Evolutionary conservation across 2,888 invertebrate species (phyloP).

Genomic region (Drosophila eohydei): DNA sequence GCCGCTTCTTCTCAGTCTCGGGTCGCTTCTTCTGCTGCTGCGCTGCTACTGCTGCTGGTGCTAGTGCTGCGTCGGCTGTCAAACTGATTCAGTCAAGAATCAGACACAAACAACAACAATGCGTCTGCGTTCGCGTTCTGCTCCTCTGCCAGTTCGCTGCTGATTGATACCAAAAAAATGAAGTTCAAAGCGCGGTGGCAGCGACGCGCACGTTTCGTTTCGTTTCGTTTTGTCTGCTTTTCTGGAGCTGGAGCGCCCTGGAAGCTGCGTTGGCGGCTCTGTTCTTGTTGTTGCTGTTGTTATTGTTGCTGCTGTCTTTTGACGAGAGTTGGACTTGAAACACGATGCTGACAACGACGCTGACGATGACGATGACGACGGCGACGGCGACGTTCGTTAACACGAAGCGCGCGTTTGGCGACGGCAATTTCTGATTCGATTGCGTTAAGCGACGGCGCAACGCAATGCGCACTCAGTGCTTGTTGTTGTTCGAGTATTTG

Average conservation of each 20-base stretch:
- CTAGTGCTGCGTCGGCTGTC: constrained; percentile 59
- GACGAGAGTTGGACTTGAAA: constrained; percentile 67
- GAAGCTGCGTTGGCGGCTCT: constrained; percentile 58
- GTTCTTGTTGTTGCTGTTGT: constrained; percentile 21
- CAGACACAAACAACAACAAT: constrained; percentile 62
- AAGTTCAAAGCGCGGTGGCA: constrained; percentile 74
- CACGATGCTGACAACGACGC: constrained; percentile 58
- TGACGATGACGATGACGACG: constrained; percentile 34
- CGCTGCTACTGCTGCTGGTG: constrained; percentile 11
- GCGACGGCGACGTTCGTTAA: constrained; percentile 58
- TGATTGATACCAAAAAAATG: constrained; percentile 81
- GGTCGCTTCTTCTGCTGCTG: constrained; percentile 49
- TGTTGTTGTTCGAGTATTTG: constrained; percentile 40
- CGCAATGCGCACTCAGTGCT: constrained; percentile 63
- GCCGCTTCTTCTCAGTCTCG: constrained; percentile 43
- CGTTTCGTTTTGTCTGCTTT: constrained; percentile 60
- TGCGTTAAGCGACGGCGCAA: constrained; percentile 77
- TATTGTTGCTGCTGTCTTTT: constrained; percentile 37
- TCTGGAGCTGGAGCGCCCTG: constrained; percentile 24
- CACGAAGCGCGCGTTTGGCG: constrained; percentile 77
- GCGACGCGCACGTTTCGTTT: constrained; percentile 70
- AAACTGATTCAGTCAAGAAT: constrained; percentile 81
- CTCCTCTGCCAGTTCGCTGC: constrained; percentile 47
- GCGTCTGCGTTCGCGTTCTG: constrained; percentile 43
- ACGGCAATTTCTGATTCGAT: constrained; percentile 80